Percentiles rank a stretch among this genome's conserved stretches.
Evolutionary conservation across 2,113 vertebrate genomes (phyloP).

Genomic region (Tursiops truncatus): DNA sequence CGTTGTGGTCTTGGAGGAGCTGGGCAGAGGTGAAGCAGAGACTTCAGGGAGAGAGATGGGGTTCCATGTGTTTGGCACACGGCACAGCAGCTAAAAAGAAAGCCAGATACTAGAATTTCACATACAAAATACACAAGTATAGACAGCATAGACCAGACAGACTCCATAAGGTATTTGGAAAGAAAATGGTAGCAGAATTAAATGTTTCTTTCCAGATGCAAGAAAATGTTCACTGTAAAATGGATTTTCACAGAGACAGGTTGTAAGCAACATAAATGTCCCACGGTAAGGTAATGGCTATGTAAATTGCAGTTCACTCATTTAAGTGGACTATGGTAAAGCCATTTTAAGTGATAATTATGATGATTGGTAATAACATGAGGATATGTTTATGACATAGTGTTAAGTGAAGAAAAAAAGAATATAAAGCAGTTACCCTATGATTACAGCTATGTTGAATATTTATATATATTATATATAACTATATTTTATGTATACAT

Average conservation of each 20-base stretch:
- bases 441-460: not conserved
- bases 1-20: not conserved
- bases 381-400: not conserved
- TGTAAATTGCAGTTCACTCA: not conserved
- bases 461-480: not conserved
- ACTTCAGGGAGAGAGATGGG: not conserved
- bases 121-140: not conserved
- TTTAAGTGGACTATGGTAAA: not conserved
- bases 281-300: not conserved
- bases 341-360: constrained; percentile 13
- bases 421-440: not conserved
- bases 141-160: not conserved
- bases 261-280: not conserved
- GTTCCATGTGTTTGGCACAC: not conserved
- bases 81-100: constrained; percentile 27
- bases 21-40: not conserved
- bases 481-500: not conserved
- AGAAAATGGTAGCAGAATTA: constrained; percentile 8
- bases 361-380: not conserved
- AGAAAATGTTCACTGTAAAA: not conserved
- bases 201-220: constrained; percentile 27
- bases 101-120: constrained; percentile 30
- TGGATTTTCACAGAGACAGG: not conserved
- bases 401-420: not conserved
- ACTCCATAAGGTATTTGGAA: not conserved